Conservation (phyloP, 2,888 invertebrate genomes). For the Sabellastarte sp. region DNA sequence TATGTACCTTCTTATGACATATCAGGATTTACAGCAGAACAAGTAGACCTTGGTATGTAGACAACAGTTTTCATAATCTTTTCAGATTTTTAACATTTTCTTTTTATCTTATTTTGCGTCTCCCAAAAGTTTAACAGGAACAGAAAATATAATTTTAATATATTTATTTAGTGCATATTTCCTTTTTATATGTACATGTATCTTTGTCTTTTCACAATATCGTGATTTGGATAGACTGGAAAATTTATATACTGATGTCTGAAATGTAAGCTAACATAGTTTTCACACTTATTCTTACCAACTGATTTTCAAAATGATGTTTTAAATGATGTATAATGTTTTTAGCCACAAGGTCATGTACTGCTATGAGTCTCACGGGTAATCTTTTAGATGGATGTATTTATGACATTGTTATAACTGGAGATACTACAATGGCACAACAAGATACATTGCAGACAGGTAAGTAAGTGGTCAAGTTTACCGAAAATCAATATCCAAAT, state of each 20-base stretch:
- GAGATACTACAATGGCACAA: background rate
- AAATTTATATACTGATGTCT: too few species aligned
- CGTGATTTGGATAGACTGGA: background rate
- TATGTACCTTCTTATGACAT: background rate
- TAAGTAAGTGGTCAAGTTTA: too few species aligned
- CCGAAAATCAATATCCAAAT: too few species aligned
- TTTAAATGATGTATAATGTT: background rate
- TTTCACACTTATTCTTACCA: too few species aligned
- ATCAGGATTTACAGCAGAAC: background rate
- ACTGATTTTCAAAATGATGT: too few species aligned
- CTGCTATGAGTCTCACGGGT: background rate
- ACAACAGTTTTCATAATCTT: background rate
- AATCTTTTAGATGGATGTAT: slow-evolving; percentile 5
- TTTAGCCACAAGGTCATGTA: slow-evolving; percentile 4
- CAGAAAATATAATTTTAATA: background rate
- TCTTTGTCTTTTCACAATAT: background rate
- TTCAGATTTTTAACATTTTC: background rate
- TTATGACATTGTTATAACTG: slow-evolving; percentile 8
- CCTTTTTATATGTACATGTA: background rate
- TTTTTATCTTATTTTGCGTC: too few species aligned
- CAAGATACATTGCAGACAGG: slow-evolving; percentile 5
- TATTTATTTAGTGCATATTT: background rate
- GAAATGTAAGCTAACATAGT: too few species aligned
- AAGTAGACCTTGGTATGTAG: too few species aligned
- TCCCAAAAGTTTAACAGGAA: too few species aligned